Base-by-base conservation (phyloP, 2,888 invertebrate genomes). In the Aspidiotus rigidus region DNA sequence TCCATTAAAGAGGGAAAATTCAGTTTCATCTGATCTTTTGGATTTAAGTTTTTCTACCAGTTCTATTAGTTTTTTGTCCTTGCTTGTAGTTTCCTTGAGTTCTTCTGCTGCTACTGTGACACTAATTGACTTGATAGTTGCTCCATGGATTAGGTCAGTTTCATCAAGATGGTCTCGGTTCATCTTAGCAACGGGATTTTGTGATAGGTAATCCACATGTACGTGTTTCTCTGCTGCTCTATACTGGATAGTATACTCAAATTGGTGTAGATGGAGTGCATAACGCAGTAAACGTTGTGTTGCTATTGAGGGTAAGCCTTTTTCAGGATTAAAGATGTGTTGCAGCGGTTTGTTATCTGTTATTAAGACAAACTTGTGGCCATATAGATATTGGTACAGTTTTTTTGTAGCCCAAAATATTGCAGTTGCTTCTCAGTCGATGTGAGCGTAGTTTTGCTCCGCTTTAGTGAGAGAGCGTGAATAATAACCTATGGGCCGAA, bases 361-460 rank as follows among this genome's bases (percentile, higher is more conserved):
- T 39, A 60, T 39, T 8, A 67, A 17, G 0, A 9, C 59, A 39
- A 67, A 67, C 11, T 40, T 11, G 1, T 59, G 44, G 5, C 60
- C 67, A 67, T 40, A 39, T 5, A 59, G n/a, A n/a, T 60, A 67
- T 1, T 67, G 28, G 15, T 60, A 67, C 8, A 59, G 49, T 28
- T 67, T 67, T 15, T 60, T 67, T 3, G 44, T 11, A 0, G 44
- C 67, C 63, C 67, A 67, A 39, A 70, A 62, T 7, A 73, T 71
- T n/a, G 72, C 71, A 16, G 71, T 39, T 28, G 72, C 72, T 70
- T 73, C 72, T 42, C 71, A 0, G 57, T 73, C 72, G 15, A 73
- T 41, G 40, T 73, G 72, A 42, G 64, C 64, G 44, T 73, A 73
- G 67, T 72, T 71, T 39, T 44, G 8, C 16, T 56, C 61, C 7